Evolutionary conservation across 2,797 vertebrate genomes (phyloP).

Genomic region (Notamacropus eugenii): DNA sequence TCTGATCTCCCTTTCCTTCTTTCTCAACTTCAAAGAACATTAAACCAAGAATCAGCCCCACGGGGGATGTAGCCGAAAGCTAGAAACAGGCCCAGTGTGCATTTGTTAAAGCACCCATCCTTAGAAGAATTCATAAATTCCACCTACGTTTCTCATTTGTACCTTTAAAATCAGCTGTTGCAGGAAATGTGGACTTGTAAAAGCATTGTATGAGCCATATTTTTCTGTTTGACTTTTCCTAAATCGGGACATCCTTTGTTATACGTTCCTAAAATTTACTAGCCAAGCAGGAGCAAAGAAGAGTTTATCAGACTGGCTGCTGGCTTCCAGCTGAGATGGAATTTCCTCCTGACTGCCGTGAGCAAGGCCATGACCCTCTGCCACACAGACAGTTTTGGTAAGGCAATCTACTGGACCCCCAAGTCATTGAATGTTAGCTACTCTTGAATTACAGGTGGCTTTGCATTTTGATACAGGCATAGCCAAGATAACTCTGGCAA

Average conservation of each 20-base stretch:
- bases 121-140: background rate
- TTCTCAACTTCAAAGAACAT: background rate
- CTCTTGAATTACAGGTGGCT: background rate
- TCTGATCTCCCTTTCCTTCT: background rate
- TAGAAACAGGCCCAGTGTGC: background rate
- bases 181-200: background rate
- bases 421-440: background rate
- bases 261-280: slow-evolving; percentile 34
- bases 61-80: background rate
- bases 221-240: slow-evolving; percentile 10
- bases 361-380: slow-evolving; percentile 83
- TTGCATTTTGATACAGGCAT: slow-evolving; percentile 21
- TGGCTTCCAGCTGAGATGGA: slow-evolving; percentile 84
- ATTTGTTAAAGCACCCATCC: rapidly evolving
- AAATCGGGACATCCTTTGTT: slow-evolving; percentile 34
- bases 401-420: slow-evolving; percentile 45
- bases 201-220: background rate
- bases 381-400: slow-evolving; percentile 81
- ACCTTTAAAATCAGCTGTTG: background rate
- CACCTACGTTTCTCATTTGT: background rate
- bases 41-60: background rate
- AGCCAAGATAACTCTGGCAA: background rate
- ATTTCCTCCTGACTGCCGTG: slow-evolving; percentile 78
- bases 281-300: slow-evolving; percentile 81
- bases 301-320: slow-evolving; percentile 78